These are phyloP conservation scores for Sycon ciliatum DNA, from an alignment of 37 sponge, comb jelly and placozoan genomes.

Conservation along the genomic window DNA sequence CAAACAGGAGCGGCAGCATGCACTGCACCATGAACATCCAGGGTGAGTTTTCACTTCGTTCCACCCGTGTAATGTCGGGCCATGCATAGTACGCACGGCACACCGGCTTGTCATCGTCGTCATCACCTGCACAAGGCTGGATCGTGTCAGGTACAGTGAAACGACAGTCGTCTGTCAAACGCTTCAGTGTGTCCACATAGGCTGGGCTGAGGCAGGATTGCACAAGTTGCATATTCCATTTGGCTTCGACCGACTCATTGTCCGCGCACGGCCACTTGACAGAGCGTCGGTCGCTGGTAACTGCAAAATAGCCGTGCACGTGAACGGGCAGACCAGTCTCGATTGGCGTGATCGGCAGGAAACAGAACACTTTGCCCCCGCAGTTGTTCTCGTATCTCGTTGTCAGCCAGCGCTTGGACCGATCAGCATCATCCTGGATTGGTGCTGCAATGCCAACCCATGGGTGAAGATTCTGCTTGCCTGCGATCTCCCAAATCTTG, in stretches of 20 bases:
- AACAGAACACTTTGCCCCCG: slow-evolving; percentile 60
- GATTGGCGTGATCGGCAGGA: slow-evolving; percentile 59
- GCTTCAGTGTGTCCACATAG: too few relatives aligned
- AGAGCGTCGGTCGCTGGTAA: slow-evolving; percentile 37
- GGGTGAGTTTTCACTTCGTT: too few relatives aligned
- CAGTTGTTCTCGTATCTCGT: slow-evolving; percentile 5
- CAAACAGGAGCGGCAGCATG: too few relatives aligned
- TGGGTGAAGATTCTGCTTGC: slow-evolving; percentile 14
- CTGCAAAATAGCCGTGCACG: slow-evolving; percentile 61
- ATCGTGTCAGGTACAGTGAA: too few relatives aligned
- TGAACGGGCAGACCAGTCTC: slow-evolving; percentile 46
- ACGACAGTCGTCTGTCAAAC: too few relatives aligned
- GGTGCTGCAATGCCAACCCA: slow-evolving; percentile 50
- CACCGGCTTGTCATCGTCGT: too few relatives aligned
- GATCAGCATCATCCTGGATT: background rate
- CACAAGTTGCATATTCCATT: slow-evolving; percentile 52
- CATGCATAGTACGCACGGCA: too few relatives aligned
- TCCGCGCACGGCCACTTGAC: slow-evolving; percentile 45
- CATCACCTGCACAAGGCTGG: too few relatives aligned
- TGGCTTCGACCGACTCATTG: slow-evolving; percentile 28
- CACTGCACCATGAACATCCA: too few relatives aligned
- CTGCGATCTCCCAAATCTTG: slow-evolving; percentile 19
- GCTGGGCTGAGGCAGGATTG: too few relatives aligned
- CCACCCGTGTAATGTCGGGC: too few relatives aligned
- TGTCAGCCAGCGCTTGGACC: slow-evolving; percentile 22